Percentiles rank a stretch among this genome's conserved stretches.
Conservation (phyloP, 2,113 vertebrate species). For the Argyrosomus japonicus region DNA sequence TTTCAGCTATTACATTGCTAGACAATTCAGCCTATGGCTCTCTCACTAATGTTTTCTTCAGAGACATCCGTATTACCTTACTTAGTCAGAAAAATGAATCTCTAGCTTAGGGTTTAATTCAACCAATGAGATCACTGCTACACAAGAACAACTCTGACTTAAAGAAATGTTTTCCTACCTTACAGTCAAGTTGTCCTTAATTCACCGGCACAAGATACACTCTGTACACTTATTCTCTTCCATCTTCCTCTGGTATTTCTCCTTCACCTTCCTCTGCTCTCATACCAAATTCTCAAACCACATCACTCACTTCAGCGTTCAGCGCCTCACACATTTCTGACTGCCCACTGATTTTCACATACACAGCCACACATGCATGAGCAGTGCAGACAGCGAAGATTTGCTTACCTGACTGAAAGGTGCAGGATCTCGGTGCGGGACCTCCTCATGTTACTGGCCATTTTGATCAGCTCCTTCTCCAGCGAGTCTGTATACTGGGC, state of each 20-base stretch:
- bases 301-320: background rate
- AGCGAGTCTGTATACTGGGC: slow-evolving; percentile 86
- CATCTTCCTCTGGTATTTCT: background rate
- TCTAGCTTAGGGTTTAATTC: slow-evolving; percentile 2
- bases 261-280: slow-evolving; percentile 6
- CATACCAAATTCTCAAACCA: background rate
- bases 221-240: slow-evolving; percentile 1
- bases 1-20: background rate
- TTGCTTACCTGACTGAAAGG: slow-evolving; percentile 87
- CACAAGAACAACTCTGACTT: slow-evolving; percentile 1
- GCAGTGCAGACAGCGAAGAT: background rate
- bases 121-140: slow-evolving; percentile 52
- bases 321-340: slow-evolving; percentile 18
- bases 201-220: background rate
- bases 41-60: background rate
- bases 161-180: slow-evolving; percentile 1
- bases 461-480: slow-evolving; percentile 87
- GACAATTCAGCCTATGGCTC: background rate
- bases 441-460: slow-evolving; percentile 87
- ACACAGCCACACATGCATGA: slow-evolving; percentile 14
- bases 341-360: slow-evolving; percentile 12
- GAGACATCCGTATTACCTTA: slow-evolving; percentile 12
- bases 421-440: slow-evolving; percentile 88
- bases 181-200: slow-evolving; percentile 21
- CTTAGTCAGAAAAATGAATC: slow-evolving; percentile 24